Evolutionary conservation across 2,113 vertebrate species (phyloP), one percentile per base, ranked within the genome.

Genomic region (Alethe diademata): DNA sequence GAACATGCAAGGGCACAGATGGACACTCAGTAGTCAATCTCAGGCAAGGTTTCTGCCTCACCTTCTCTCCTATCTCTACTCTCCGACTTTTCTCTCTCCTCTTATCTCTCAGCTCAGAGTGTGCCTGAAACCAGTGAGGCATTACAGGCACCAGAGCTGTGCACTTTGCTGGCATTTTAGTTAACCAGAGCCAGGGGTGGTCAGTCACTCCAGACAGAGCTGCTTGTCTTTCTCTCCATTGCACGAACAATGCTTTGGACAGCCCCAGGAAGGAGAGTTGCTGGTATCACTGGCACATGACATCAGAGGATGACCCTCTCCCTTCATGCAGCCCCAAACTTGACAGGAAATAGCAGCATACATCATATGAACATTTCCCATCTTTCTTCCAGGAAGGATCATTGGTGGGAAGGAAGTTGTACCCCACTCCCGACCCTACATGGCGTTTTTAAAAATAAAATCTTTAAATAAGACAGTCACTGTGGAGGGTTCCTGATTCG

Each of bases 381-480:
- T 47, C 18, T 81, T 42, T 86, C 70, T 36, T 81, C 7, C 58
- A 81, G 80, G 14, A 76, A 89, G 25, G 64, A 92, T 89, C 85
- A 72, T 92, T 42, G 75, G 64, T 1, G 47, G 80, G 18, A 0
- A 0, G 2, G 10, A 62, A 67, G 70, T 33, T 23, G 1, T 14
- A 10, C 5, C 19, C 33, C 80, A 89, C n/a, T 94, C 89, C 47
- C 56, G 69, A 35, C 80, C 79, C 16, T 94, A 76, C 22, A 92
- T 94, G 93, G 89, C 85, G 40, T 11, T 4, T 40, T 20, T 92
- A 50, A 0, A 1, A 22, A 14, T 70, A n/a, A 0, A 8, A 26
- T 3, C 0, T 24, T 7, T 2, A 24, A 8, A 48, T 48, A 0
- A 8, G 3, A 1, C 0, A 0, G 0, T 9, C 1, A 0, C 1